phyloP scores from a whole-genome alignment of 2,888 invertebrate genomes.

The Odontocerum albicorne region DNA sequence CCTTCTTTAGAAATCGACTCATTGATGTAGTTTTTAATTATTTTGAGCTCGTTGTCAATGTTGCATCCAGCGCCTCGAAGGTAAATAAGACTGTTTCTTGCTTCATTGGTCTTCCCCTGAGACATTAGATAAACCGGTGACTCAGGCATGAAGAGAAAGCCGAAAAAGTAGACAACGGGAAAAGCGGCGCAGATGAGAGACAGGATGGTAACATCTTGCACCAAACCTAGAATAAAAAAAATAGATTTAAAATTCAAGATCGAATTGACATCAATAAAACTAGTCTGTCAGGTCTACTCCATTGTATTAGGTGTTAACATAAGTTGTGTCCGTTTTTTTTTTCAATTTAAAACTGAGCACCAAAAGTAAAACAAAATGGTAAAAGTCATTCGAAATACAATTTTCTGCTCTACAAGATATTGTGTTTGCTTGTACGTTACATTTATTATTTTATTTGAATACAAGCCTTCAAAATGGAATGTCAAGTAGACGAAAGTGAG shows the following conservation, averaged over 20 bases:
- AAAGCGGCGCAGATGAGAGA: slow-evolving; percentile 50
- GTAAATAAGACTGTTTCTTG: slow-evolving; percentile 61
- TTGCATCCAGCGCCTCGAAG: slow-evolving; percentile 64
- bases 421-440: too few relatives aligned
- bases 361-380: too few relatives aligned
- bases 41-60: slow-evolving; percentile 57
- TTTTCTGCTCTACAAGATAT: too few relatives aligned
- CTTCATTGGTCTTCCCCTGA: slow-evolving; percentile 58
- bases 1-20: slow-evolving; percentile 51
- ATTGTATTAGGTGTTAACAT: too few relatives aligned
- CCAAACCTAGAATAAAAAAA: slow-evolving; percentile 47
- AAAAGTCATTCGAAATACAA: too few relatives aligned
- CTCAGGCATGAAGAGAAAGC: slow-evolving; percentile 69
- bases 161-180: slow-evolving; percentile 52
- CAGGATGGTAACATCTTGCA: slow-evolving; percentile 48
- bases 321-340: too few relatives aligned
- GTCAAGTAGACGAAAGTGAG: too few relatives aligned
- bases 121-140: slow-evolving; percentile 66
- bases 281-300: too few relatives aligned
- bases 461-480: too few relatives aligned
- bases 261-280: not conserved
- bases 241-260: not conserved
- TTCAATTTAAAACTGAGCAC: too few relatives aligned
- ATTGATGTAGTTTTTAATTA: slow-evolving; percentile 51
- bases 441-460: too few relatives aligned